Evolutionary conservation across 2,797 vertebrate species (phyloP).

Genomic region (Stomatorhinus walkeri): DNA sequence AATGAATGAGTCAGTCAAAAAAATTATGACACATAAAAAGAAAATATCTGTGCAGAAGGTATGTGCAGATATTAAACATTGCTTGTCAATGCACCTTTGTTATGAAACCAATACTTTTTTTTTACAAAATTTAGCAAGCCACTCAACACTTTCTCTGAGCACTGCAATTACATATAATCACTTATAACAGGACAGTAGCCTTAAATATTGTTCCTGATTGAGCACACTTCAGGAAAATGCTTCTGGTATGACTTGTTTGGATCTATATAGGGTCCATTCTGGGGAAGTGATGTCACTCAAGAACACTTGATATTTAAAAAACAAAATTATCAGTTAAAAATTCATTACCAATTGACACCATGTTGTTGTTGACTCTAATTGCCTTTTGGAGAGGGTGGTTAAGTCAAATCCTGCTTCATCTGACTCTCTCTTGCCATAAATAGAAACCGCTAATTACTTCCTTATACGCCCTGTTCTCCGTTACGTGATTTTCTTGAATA

Average conservation of each 20-base stretch:
- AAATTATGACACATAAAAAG: neutral
- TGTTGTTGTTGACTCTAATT: neutral
- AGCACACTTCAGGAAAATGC: neutral
- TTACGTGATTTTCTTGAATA: neutral
- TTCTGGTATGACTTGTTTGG: neutral
- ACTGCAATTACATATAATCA: neutral
- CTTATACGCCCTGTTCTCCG: neutral
- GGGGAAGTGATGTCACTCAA: neutral
- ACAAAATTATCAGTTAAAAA: neutral
- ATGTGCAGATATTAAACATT: neutral
- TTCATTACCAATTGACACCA: neutral
- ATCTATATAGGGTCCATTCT: neutral
- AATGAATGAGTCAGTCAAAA: neutral
- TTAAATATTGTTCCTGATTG: neutral
- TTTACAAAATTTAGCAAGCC: neutral
- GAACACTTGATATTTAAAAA: neutral
- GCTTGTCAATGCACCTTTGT: neutral
- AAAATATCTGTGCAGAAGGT: neutral
- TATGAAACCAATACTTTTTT: neutral
- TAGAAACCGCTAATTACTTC: neutral
- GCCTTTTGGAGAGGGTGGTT: neutral
- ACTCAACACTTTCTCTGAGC: neutral
- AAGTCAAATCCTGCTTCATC: neutral
- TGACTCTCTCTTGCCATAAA: neutral
- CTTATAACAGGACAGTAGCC: neutral